Percentiles rank a stretch among this genome's conserved stretches.
These are phyloP conservation scores for Acanthurus lineatus DNA, from an alignment of 2,797 vertebrate genomes.

Conservation along the genomic window DNA sequence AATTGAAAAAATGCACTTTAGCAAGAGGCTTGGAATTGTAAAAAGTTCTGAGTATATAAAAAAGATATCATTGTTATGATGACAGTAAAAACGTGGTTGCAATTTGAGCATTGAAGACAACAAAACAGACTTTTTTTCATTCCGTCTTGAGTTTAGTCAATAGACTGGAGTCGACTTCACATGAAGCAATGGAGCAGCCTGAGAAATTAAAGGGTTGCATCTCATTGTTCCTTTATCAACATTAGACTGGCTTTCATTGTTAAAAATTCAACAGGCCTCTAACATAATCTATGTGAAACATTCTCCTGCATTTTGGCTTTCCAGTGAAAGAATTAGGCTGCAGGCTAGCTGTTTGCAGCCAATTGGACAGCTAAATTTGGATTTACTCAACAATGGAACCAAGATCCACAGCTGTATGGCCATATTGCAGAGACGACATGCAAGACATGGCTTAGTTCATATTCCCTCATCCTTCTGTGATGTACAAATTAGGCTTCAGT, in stretches of 20 bases:
- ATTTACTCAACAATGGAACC: constrained; percentile 78
- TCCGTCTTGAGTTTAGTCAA: constrained; percentile 15
- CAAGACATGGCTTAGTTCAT: constrained; percentile 68
- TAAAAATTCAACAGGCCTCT: constrained; percentile 63
- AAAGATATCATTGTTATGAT: not conserved
- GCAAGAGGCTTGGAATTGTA: too few relatives aligned
- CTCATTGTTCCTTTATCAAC: constrained; percentile 47
- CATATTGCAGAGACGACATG: constrained; percentile 76
- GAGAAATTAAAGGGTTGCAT: constrained; percentile 18
- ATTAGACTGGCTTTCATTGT: constrained; percentile 62
- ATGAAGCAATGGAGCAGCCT: constrained; percentile 13
- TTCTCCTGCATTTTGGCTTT: constrained; percentile 73
- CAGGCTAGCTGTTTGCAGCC: constrained; percentile 74
- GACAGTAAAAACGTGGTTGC: not conserved
- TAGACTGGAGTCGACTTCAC: constrained; percentile 14
- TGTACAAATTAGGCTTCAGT: constrained; percentile 68
- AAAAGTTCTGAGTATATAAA: not conserved
- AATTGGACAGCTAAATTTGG: constrained; percentile 81
- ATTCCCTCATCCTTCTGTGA: constrained; percentile 73
- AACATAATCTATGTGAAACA: constrained; percentile 72
- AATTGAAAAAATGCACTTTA: not conserved
- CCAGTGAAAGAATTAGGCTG: constrained; percentile 70
- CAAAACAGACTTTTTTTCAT: not conserved
- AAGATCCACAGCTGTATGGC: constrained; percentile 80
- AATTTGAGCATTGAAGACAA: not conserved